A percentile compares a stretch with the other conserved stretches of the same genome.
Evolutionary conservation across 2,888 invertebrate species (phyloP).

Genomic region (Tanypteryx hageni): DNA sequence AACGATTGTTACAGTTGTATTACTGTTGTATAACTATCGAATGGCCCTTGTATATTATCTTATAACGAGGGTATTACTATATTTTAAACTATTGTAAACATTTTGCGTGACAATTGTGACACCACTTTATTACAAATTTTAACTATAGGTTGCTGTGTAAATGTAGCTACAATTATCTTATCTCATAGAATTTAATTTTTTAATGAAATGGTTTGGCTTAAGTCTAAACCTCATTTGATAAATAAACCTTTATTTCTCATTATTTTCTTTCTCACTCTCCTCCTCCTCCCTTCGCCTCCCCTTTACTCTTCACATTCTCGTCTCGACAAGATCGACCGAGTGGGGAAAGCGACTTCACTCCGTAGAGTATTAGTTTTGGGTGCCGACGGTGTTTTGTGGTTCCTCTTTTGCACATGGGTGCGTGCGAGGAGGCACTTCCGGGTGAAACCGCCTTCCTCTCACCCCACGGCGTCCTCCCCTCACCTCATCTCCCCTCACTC

Average conservation of each 20-base stretch:
- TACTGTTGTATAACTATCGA: too few species aligned
- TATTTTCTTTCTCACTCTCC: background rate
- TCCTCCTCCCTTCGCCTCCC: background rate
- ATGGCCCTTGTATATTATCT: too few species aligned
- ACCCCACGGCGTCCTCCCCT: background rate
- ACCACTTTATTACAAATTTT: too few species aligned
- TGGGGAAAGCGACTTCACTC: background rate
- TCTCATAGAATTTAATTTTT: too few species aligned
- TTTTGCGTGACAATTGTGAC: too few species aligned
- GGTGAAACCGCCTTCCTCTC: conserved; percentile 2
- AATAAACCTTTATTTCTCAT: background rate
- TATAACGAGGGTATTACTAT: too few species aligned
- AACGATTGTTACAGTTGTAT: too few species aligned
- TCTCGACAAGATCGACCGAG: background rate
- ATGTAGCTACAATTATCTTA: too few species aligned
- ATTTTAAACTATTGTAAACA: too few species aligned
- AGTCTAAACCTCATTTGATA: too few species aligned
- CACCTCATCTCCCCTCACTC: background rate
- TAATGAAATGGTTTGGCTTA: too few species aligned
- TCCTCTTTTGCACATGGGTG: conserved; percentile 28
- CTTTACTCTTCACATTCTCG: background rate
- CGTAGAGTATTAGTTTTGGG: background rate
- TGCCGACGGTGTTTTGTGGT: conserved; percentile 1
- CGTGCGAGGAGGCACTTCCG: conserved; percentile 23
- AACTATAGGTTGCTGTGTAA: too few species aligned